Percentiles rank a stretch among this genome's conserved stretches.
Evolutionary conservation across 2,797 vertebrate genomes (phyloP).

Genomic region (Muraenolepis orangiensis): DNA sequence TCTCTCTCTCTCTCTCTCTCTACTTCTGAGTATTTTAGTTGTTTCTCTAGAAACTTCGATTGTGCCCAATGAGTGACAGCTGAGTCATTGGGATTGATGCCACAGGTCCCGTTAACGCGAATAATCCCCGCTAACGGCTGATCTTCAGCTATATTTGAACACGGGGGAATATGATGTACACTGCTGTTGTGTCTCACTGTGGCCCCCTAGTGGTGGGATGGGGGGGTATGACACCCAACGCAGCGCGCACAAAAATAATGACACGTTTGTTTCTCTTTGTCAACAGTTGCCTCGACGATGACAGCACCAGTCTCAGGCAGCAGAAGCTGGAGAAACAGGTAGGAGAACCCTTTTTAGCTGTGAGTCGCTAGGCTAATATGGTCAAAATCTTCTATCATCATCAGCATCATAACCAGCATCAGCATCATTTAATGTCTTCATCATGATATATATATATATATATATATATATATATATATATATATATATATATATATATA

Average conservation of each 20-base stretch:
- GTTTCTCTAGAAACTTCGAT: neutral
- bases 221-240: neutral
- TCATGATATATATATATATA: too few species aligned
- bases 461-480: too few species aligned
- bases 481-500: too few species aligned
- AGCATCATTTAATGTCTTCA: too few species aligned
- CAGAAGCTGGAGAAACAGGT: constrained; percentile 96
- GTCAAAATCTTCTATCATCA: too few species aligned
- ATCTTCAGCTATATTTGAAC: neutral
- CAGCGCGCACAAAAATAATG: neutral
- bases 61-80: neutral
- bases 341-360: neutral
- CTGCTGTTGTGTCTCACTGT: neutral
- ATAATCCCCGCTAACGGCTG: neutral
- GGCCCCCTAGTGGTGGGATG: neutral
- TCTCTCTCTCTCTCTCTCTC: neutral
- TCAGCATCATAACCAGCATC: too few species aligned
- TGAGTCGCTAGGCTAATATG: too few species aligned
- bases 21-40: too few species aligned
- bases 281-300: constrained; percentile 83
- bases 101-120: neutral
- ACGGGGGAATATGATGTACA: neutral
- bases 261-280: constrained; percentile 24
- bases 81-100: neutral
- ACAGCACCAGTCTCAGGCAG: constrained; percentile 83